A percentile compares a stretch with the other conserved stretches of the same genome.
These are phyloP conservation scores for Apodemia hepburni DNA, from an alignment of 2,888 invertebrate species.

Conservation along the genomic window DNA sequence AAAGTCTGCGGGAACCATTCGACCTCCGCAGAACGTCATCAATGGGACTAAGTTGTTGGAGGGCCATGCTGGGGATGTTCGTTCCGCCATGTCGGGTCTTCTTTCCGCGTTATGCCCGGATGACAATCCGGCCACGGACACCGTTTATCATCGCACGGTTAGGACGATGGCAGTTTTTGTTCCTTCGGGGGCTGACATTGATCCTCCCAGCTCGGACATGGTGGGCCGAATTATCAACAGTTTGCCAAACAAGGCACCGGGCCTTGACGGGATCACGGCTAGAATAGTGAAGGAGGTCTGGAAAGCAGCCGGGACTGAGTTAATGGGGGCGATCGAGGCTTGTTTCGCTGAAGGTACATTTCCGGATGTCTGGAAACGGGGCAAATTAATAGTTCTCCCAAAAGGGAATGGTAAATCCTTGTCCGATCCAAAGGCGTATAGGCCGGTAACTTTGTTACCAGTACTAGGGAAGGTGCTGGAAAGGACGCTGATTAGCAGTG, in stretches of 20 bases:
- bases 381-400: neutral
- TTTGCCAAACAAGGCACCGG: constrained; percentile 38
- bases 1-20: neutral
- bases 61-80: neutral
- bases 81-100: neutral
- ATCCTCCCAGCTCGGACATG: no score
- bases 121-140: neutral
- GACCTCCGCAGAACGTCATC: neutral
- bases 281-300: constrained; percentile 32
- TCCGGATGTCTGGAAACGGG: constrained; percentile 25
- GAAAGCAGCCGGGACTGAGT: constrained; percentile 25
- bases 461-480: constrained; percentile 37
- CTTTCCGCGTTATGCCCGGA: neutral
- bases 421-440: constrained; percentile 30
- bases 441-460: constrained; percentile 35
- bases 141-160: no score
- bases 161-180: neutral
- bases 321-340: constrained; percentile 18
- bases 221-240: constrained; percentile 18
- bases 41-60: neutral
- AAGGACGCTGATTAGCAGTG: no score
- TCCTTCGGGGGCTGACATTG: neutral
- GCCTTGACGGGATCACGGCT: constrained; percentile 36
- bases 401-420: constrained; percentile 26
- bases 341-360: constrained; percentile 33